phyloP scores from a whole-genome alignment of 1,140 invertebrate species.

The Ephestia elutella region DNA sequence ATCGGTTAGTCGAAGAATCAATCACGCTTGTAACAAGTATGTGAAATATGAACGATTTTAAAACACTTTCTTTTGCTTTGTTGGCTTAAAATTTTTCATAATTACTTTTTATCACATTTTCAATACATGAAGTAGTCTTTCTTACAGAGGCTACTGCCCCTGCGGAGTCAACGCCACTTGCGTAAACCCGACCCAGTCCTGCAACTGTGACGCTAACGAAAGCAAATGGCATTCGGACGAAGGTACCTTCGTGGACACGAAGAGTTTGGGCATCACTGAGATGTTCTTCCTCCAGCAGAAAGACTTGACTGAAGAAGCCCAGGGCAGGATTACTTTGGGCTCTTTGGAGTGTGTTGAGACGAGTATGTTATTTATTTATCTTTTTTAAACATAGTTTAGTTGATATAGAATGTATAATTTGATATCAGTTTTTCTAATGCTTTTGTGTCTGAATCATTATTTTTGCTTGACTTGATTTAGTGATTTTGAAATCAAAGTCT shows the following conservation, averaged over 20 bases:
- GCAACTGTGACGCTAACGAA: conserved; percentile 90
- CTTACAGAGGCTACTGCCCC: conserved; percentile 78
- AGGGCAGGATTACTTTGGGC: conserved; percentile 90
- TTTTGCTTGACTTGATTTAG: too few species aligned
- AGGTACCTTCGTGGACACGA: conserved; percentile 85
- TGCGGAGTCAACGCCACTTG: conserved; percentile 85
- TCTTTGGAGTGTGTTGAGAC: conserved; percentile 95
- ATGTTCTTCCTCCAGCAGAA: conserved; percentile 93
- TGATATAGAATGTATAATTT: too few species aligned
- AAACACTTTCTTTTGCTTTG: neutral
- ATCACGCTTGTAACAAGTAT: too few species aligned
- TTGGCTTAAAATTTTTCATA: neutral
- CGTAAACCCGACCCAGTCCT: conserved; percentile 84
- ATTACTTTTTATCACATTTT: conserved; percentile 4
- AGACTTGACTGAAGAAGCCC: conserved; percentile 85
- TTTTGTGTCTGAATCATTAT: too few species aligned
- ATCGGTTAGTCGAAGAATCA: too few species aligned
- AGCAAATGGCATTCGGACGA: conserved; percentile 92
- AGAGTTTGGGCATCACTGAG: conserved; percentile 90
- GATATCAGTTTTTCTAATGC: conserved; percentile 11
- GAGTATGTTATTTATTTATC: conserved; percentile 76
- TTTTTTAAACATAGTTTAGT: too few species aligned
- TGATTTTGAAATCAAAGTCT: too few species aligned
- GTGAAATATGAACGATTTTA: too few species aligned
- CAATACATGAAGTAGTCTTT: conserved; percentile 12